Evolutionary conservation across 2,888 invertebrate species (phyloP), one percentile per base, ranked within the genome.

Genomic region (Argyresthia albistria): DNA sequence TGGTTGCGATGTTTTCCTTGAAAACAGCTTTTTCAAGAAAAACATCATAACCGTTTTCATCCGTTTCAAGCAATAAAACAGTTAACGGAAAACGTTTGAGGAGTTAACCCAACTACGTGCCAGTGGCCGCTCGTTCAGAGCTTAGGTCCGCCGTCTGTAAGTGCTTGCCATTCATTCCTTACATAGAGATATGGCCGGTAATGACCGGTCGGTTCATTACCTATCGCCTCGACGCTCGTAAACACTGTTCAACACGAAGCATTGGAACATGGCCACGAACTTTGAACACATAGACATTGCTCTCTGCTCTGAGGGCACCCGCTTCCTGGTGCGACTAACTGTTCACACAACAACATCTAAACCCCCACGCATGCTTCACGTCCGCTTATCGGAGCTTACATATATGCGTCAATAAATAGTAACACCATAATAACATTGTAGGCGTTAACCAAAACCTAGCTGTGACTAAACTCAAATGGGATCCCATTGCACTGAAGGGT

Each of bases 221-320:
- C 77, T 81, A 81, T 82, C 83, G 81, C 74, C 71, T 69, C 70
- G 73, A 65, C 76, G 81, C 79, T 83, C 84, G 79, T 84, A 84
- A 84, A 84, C 76, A 70, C 70, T 72, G 72, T 73, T 74, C 76
- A 69, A 74, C 80, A 69, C 75, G 74, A 78, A 71, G 66, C 71
- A 73, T 81, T 80, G 70, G 72, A 75, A 77, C 76, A 77, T 76
- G 74, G 67, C 43, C 25, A 25, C 46, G 16, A 10, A 25, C 72
- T 71, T 70, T 73, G 71, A 79, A 80, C 73, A 72, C 76, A 79
- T 77, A 76, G 76, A 78, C 79, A 81, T 76, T 70, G 48, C 37
- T 37, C 45, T 45, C 45, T 15, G 74, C 67, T 64, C 69, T 65
- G 61, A 65, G 60, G 25, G 57, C 66, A 70, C 62, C 67, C 64